Evolutionary conservation across 2,888 invertebrate genomes (phyloP).

Genomic region (Deladenus siricidicola): DNA sequence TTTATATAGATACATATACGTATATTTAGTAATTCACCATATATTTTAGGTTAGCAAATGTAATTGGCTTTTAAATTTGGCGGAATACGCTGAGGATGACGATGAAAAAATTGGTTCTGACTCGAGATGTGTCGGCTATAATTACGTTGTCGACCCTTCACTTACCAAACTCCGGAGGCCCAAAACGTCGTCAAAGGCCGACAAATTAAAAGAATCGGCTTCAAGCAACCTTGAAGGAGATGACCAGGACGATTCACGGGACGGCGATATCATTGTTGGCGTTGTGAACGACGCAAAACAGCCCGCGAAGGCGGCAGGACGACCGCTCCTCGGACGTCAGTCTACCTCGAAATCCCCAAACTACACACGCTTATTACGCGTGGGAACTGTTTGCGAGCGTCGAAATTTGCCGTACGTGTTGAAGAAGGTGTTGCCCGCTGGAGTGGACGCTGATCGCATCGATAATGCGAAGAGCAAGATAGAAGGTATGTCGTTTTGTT

Average conservation of each 20-base stretch:
- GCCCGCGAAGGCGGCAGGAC: background rate
- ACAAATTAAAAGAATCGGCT: too few species aligned
- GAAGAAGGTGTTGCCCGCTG: constrained; percentile 5
- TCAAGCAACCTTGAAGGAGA: too few species aligned
- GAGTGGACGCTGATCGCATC: background rate
- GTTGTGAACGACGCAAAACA: background rate
- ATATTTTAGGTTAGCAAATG: background rate
- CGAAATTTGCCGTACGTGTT: constrained; percentile 5
- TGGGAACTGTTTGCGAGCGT: background rate
- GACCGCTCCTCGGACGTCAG: background rate
- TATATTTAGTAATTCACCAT: too few species aligned
- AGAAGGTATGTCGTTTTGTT: too few species aligned
- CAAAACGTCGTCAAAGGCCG: too few species aligned
- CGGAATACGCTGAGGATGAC: background rate
- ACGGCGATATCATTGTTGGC: background rate
- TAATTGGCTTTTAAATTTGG: background rate
- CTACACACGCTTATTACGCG: background rate
- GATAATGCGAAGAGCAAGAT: too few species aligned
- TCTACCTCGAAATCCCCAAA: background rate
- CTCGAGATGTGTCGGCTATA: background rate
- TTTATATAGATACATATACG: too few species aligned
- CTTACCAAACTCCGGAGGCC: background rate
- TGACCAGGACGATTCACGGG: too few species aligned
- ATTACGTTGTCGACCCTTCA: background rate
- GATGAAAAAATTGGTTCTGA: too few species aligned